These are phyloP conservation scores for Eutolmus rufibarbis DNA, from an alignment of 2,888 invertebrate genomes.

Conservation along the genomic window DNA sequence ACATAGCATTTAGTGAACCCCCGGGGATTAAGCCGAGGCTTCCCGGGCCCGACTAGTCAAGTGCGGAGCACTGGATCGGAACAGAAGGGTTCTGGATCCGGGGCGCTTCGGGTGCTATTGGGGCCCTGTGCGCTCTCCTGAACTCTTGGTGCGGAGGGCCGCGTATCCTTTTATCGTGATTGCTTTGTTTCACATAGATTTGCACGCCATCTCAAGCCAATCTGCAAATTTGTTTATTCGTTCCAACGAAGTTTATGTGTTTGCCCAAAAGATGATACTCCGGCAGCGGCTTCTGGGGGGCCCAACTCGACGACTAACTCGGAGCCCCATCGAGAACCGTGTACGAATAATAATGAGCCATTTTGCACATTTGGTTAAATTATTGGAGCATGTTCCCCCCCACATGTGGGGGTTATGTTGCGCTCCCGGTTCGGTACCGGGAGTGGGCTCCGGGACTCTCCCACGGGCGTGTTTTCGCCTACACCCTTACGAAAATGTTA, in stretches of 20 bases:
- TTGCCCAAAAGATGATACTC: conserved; percentile 48
- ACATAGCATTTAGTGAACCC: conserved; percentile 23
- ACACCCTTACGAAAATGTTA: background rate
- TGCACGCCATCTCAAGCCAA: conserved; percentile 47
- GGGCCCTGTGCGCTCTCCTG: background rate
- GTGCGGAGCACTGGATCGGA: background rate
- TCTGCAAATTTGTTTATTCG: conserved; percentile 49
- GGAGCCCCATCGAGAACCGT: conserved; percentile 46
- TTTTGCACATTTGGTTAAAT: conserved; percentile 49
- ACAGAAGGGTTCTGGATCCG: background rate
- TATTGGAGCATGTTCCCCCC: conserved; percentile 45
- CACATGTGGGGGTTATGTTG: background rate
- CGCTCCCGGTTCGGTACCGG: background rate
- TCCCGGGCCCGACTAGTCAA: background rate
- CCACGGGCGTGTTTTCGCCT: background rate
- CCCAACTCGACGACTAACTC: conserved; percentile 6
- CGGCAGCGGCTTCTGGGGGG: conserved; percentile 25
- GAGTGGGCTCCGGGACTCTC: background rate
- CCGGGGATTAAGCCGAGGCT: background rate
- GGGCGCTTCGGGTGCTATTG: background rate
- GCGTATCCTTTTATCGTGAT: conserved; percentile 47
- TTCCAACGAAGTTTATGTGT: conserved; percentile 37
- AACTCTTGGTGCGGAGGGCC: background rate
- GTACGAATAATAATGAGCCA: conserved; percentile 49
- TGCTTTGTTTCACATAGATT: conserved; percentile 48